These are phyloP conservation scores for Phallusia fumigata DNA, from an alignment of 23 tunicate genomes.

Conservation along the genomic window DNA sequence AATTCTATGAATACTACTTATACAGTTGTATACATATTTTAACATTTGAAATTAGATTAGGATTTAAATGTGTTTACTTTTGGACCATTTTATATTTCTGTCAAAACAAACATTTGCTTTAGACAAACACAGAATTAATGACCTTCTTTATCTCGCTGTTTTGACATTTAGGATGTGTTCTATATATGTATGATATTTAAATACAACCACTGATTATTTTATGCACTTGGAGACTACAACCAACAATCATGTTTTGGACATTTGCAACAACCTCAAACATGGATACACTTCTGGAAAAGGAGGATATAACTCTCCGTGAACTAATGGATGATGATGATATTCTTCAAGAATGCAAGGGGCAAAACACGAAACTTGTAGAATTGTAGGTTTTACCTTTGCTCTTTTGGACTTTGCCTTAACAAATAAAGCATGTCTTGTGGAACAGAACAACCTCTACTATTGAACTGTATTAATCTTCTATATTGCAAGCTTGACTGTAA, in stretches of 20 bases:
- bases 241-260: slow-evolving; percentile 88
- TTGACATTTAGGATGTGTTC: background rate
- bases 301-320: slow-evolving; percentile 81
- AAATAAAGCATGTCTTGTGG: background rate
- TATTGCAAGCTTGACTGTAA: background rate
- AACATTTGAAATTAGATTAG: no score
- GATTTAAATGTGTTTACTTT: no score
- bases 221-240: slow-evolving; percentile 8
- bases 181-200: background rate
- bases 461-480: background rate
- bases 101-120: no score
- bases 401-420: background rate
- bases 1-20: no score
- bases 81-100: no score
- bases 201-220: slow-evolving; percentile 8
- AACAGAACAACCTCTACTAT: background rate
- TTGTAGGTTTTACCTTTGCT: slow-evolving; percentile 51
- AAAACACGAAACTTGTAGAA: slow-evolving; percentile 85
- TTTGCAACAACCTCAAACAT: slow-evolving; percentile 91
- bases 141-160: background rate
- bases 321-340: slow-evolving; percentile 89
- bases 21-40: no score
- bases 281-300: slow-evolving; percentile 76
- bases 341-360: slow-evolving; percentile 96
- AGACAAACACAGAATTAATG: no score